Conservation (phyloP, 2,113 vertebrate species). For the Cephalopterus ornatus region DNA sequence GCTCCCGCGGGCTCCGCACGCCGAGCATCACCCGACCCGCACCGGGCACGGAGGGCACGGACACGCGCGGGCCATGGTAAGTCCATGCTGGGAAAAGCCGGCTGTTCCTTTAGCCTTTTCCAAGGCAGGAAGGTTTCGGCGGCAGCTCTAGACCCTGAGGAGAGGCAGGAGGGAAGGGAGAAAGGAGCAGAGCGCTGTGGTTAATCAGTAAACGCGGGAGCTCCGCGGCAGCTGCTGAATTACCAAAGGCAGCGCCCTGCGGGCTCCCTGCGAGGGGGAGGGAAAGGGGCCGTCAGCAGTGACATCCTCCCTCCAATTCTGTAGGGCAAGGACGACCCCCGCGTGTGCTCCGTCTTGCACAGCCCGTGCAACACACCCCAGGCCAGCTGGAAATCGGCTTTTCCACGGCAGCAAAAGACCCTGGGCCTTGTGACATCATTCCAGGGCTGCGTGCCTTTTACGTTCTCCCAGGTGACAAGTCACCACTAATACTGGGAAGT, state of each 20-base stretch:
- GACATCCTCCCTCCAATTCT: background rate
- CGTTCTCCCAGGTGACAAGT: background rate
- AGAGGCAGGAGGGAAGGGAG: background rate
- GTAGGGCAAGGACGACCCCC: background rate
- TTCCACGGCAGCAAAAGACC: fast-evolving
- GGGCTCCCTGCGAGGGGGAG: background rate
- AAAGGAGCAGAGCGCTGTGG: background rate
- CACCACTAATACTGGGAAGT: background rate
- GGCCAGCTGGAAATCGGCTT: background rate
- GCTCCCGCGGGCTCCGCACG: background rate
- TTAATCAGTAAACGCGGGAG: constrained; percentile 26
- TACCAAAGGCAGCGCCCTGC: background rate
- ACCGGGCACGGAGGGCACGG: background rate
- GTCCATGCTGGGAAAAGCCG: background rate
- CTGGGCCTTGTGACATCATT: fast-evolving
- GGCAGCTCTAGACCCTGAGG: background rate
- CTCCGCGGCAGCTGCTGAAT: background rate
- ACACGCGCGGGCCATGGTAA: constrained; percentile 19
- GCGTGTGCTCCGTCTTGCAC: fast-evolving
- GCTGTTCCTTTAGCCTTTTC: background rate
- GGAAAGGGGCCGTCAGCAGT: background rate
- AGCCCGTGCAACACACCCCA: fast-evolving
- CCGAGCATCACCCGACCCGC: background rate
- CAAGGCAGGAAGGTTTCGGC: background rate
- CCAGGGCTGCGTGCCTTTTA: background rate